Evolutionary conservation across 2,113 vertebrate species (phyloP).

Genomic region (Diphyllodes magnificus): DNA sequence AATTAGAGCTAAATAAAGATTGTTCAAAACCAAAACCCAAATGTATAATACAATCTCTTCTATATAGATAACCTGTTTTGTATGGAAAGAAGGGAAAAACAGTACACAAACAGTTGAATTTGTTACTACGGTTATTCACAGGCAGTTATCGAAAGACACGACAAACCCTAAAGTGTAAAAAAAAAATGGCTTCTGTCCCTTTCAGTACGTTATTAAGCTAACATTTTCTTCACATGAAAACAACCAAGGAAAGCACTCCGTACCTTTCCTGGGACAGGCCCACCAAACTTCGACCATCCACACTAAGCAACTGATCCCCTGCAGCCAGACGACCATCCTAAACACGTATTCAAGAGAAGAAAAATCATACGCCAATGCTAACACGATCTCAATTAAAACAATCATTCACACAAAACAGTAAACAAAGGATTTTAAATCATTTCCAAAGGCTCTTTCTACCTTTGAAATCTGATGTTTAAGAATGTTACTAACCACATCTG

Average conservation of each 20-base stretch:
- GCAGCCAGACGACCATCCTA: slow-evolving; percentile 94
- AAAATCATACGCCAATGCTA: background rate
- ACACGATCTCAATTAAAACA: background rate
- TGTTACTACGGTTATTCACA: background rate
- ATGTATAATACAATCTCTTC: background rate
- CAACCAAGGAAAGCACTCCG: background rate
- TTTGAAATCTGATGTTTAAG: background rate
- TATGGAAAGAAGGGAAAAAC: background rate
- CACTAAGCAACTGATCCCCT: slow-evolving; percentile 93
- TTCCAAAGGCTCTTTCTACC: background rate
- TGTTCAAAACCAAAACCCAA: background rate
- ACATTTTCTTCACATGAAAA: background rate
- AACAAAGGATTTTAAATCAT: background rate
- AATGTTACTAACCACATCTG: slow-evolving; percentile 84
- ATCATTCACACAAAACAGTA: background rate
- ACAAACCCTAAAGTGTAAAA: background rate
- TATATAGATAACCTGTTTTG: rapidly evolving
- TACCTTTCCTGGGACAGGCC: slow-evolving; percentile 98
- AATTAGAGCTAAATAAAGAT: background rate
- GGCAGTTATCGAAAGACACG: background rate
- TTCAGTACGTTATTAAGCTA: background rate
- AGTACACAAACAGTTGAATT: background rate
- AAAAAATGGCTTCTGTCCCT: background rate
- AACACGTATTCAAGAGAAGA: background rate
- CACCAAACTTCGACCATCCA: slow-evolving; percentile 93